These are phyloP conservation scores for Rhinichthys klamathensis DNA, from an alignment of 2,113 vertebrate genomes.

Conservation along the genomic window DNA sequence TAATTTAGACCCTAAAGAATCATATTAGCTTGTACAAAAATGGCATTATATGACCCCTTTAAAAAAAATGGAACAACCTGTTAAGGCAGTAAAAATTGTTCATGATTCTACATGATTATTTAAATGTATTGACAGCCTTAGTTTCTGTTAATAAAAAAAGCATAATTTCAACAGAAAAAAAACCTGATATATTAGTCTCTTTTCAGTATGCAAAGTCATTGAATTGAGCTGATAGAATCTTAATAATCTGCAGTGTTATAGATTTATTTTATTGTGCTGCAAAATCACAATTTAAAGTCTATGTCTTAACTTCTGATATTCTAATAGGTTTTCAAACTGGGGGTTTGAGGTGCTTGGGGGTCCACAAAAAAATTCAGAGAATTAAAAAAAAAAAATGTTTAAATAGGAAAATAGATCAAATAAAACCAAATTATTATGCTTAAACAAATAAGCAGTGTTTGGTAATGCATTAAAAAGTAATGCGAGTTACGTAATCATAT, in stretches of 20 bases:
- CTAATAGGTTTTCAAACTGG: neutral
- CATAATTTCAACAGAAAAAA: neutral
- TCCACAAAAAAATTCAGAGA: too few species aligned
- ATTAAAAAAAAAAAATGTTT: too few species aligned
- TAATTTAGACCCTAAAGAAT: too few species aligned
- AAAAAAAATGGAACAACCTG: neutral
- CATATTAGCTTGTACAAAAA: too few species aligned
- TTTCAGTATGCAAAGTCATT: neutral
- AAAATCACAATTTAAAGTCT: neutral
- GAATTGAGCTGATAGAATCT: neutral
- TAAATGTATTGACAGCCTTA: neutral
- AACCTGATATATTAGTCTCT: neutral
- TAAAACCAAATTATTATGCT: too few species aligned
- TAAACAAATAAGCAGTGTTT: too few species aligned
- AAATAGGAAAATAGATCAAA: too few species aligned
- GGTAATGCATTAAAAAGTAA: too few species aligned
- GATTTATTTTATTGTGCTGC: neutral
- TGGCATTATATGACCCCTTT: too few species aligned
- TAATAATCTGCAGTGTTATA: neutral
- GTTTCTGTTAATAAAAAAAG: neutral
- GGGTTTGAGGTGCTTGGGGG: too few species aligned
- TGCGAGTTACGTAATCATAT: too few species aligned
- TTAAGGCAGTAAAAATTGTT: neutral
- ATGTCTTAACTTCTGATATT: neutral
- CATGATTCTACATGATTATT: neutral